These are phyloP conservation scores for Anthophora plumipes DNA, from an alignment of 2,888 invertebrate species.

Conservation along the genomic window DNA sequence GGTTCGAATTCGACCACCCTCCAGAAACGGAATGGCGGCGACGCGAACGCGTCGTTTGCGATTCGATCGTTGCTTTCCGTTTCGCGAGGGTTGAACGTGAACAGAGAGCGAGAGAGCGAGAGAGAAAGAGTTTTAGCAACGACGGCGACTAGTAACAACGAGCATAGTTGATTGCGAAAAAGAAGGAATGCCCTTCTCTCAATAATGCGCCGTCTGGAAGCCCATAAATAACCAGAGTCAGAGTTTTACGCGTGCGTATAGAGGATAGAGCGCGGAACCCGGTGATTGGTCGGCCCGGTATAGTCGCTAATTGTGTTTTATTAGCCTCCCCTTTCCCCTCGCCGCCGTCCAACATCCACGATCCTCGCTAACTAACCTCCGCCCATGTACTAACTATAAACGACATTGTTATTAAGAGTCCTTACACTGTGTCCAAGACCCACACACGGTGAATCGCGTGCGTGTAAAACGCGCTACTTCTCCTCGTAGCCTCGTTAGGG, in stretches of 20 bases:
- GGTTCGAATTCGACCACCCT: slow-evolving; percentile 16
- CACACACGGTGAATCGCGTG: slow-evolving; percentile 41
- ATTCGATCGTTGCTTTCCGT: not conserved
- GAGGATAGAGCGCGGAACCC: slow-evolving; percentile 60
- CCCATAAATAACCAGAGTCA: slow-evolving; percentile 79
- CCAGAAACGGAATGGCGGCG: slow-evolving; percentile 9
- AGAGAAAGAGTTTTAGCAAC: too few species aligned
- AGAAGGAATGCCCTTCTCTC: slow-evolving; percentile 52
- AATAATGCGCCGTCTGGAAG: slow-evolving; percentile 69
- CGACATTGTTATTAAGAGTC: slow-evolving; percentile 81
- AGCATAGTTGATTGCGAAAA: slow-evolving; percentile 68
- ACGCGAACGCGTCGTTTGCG: too few species aligned
- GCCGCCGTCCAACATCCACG: slow-evolving; percentile 67
- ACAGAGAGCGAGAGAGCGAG: too few species aligned
- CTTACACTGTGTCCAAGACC: slow-evolving; percentile 65
- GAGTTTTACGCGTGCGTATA: slow-evolving; percentile 77
- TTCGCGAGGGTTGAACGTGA: too few species aligned
- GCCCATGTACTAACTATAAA: slow-evolving; percentile 76
- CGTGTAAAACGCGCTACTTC: slow-evolving; percentile 22
- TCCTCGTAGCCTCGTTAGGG: slow-evolving; percentile 58
- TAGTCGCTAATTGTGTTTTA: slow-evolving; percentile 83
- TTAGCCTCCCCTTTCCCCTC: slow-evolving; percentile 75
- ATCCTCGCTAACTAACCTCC: slow-evolving; percentile 77
- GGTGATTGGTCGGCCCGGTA: slow-evolving; percentile 78
- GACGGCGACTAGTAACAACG: slow-evolving; percentile 40